Evolutionary conservation across 1,140 invertebrate genomes (phyloP), one percentile per base, ranked within the genome.

Genomic region (Drosophila eugracilis): DNA sequence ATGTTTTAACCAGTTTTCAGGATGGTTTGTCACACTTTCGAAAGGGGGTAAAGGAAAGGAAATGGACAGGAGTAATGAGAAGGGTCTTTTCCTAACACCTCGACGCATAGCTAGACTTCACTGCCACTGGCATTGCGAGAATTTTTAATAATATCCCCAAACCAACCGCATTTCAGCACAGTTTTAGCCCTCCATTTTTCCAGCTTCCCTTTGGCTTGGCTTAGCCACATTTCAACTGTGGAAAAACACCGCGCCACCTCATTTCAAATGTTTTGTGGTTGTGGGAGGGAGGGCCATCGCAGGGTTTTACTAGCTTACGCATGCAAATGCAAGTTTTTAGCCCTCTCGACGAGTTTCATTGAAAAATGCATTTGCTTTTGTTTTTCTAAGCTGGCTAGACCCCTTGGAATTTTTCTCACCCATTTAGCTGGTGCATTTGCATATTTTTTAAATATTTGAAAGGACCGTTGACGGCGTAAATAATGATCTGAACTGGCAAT

Each of bases 131-230:
- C 57, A 66, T 39, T 17, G 28, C 44, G 63, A 42, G 78, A 81
- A 81, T 81, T 77, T 81, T 74, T 74, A 77, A 81, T 81, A 81
- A 81, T 73, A 67, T 53, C 17, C 47, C 47, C 12, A 53, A 67
- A 41, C 28, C 30, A 76, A 79, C 80, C 76, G 49, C 76, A 79
- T 77, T 85, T 85, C 67, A 79, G 58, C 72, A 59, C 28, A 17
- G 49, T 39, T 54, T 42, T 55, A 55, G 26, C 44, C 52, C 41
- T 32, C 24, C 37, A 30, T 32, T 42, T 54, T 42, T 55, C 36
- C 49, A 42, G 58, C 57, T 57, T 49, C 57, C 57, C 37, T 48
- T 45, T n/a, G n/a, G n/a, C n/a, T 36, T 41, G 57, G 42, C 60
- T 44, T 47, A 14, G 49, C 58, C 65, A 47, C 70, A 70, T 60